Percentiles rank a stretch among this genome's conserved stretches.
phyloP scores from a whole-genome alignment of 2,113 vertebrate species.

The Donacobius atricapilla region DNA sequence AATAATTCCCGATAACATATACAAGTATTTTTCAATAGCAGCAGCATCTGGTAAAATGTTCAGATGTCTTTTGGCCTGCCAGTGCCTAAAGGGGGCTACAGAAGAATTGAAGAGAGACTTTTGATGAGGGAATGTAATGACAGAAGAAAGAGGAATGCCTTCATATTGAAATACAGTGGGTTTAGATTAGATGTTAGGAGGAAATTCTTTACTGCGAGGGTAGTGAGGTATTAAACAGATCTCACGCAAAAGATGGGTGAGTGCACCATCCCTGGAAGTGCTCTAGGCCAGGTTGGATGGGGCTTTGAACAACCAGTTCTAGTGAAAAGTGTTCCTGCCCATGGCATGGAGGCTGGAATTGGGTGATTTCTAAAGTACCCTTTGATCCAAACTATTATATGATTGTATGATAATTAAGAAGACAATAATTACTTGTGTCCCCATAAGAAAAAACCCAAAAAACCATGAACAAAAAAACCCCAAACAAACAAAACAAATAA shows the following conservation, averaged over 20 bases:
- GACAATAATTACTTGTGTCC: neutral
- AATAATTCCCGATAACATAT: neutral
- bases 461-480: no score
- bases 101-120: neutral
- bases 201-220: neutral
- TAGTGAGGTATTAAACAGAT: neutral
- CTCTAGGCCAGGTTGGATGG: neutral
- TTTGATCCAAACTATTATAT: neutral
- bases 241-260: neutral
- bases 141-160: neutral
- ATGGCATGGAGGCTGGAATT: neutral
- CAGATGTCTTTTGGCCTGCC: neutral
- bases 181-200: neutral
- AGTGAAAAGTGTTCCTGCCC: neutral
- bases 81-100: neutral
- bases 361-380: neutral
- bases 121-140: neutral
- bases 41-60: neutral
- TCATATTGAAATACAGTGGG: neutral
- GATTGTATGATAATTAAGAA: neutral
- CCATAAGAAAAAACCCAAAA: neutral
- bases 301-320: neutral
- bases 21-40: neutral
- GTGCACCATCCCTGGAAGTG: neutral
- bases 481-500: neutral